Base-by-base conservation (phyloP, 2,797 vertebrate genomes). In the Chelmon rostratus region DNA sequence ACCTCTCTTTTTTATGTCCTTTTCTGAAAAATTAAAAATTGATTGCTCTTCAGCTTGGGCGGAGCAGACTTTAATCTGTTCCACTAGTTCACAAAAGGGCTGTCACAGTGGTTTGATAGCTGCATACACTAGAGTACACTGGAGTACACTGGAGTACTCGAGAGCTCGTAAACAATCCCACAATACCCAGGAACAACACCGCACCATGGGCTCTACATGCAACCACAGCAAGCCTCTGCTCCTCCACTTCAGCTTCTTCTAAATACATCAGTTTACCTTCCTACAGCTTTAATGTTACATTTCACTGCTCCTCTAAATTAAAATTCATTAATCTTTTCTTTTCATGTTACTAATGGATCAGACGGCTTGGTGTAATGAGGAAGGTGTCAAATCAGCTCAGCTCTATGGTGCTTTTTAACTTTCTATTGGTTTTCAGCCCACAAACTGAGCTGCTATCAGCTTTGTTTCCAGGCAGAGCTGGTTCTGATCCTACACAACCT, bases 21-120 rank as follows among this genome's bases (percentile, higher is more conserved):
- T 63, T 67, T 64, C 13, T 70, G 31, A 53, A 83, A 68, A 35
- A 90, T 93, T 93, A n/a, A n/a, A n/a, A n/a, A n/a, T 89, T 81
- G 79, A 93, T 94, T 74, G 82, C 86, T 68, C n/a, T 80, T 85
- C 63, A 76, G 47, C 69, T 78, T 84, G 80, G 91, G 92, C 35
- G 72, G 79, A 90, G 91, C 73, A 37, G 72, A 19, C 42, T 92
- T 94, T 91, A 90, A 93, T 91, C 88, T 88, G 80, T 91, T 92
- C 89, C 89, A 70, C 82, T 76, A 58, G 35, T 53, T 90, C 50
- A 94, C 86, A 93, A 93, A 88, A 56, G 86, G 65, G 37, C 87
- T 88, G 91, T 92, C 89, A 92, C 86, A 64, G 69, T 53, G 80
- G 87, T 86, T 68, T 86, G 91, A 93, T 89, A 66, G 78, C 79